phyloP scores from a whole-genome alignment of 2,797 vertebrate species.

The Cossypha polioptera region DNA sequence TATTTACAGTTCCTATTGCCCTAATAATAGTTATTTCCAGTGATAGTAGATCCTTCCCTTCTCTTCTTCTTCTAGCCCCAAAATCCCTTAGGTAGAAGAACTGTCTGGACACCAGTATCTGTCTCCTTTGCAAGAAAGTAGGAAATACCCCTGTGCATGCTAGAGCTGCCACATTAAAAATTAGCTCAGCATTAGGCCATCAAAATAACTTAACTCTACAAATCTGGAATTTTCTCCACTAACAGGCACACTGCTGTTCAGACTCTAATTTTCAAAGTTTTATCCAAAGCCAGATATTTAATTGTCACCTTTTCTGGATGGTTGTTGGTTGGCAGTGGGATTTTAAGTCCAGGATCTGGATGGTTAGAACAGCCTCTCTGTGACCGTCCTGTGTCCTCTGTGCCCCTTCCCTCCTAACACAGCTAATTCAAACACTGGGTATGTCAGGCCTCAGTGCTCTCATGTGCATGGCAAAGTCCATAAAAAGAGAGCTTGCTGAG shows the following conservation, averaged over 20 bases:
- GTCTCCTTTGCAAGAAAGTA: neutral
- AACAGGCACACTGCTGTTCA: neutral
- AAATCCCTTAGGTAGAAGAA: neutral
- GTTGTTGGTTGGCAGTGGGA: neutral
- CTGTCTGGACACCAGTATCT: neutral
- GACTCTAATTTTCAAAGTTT: neutral
- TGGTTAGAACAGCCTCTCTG: neutral
- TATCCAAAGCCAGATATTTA: neutral
- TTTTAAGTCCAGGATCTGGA: neutral
- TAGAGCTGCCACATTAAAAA: neutral
- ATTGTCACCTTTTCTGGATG: neutral
- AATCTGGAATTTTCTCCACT: neutral
- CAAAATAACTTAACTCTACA: neutral
- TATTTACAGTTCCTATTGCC: neutral
- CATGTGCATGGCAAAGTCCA: neutral
- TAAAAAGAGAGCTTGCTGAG: neutral
- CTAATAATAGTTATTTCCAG: neutral
- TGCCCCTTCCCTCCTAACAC: neutral
- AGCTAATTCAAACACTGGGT: neutral
- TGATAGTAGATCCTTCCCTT: neutral
- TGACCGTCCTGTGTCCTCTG: fast-evolving
- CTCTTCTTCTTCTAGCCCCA: neutral
- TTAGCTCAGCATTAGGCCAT: neutral
- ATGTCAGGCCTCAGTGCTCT: neutral
- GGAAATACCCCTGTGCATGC: neutral